Evolutionary conservation across 1,140 invertebrate species (phyloP), one percentile per base, ranked within the genome.

Genomic region (Rhizoglyphus robini): DNA sequence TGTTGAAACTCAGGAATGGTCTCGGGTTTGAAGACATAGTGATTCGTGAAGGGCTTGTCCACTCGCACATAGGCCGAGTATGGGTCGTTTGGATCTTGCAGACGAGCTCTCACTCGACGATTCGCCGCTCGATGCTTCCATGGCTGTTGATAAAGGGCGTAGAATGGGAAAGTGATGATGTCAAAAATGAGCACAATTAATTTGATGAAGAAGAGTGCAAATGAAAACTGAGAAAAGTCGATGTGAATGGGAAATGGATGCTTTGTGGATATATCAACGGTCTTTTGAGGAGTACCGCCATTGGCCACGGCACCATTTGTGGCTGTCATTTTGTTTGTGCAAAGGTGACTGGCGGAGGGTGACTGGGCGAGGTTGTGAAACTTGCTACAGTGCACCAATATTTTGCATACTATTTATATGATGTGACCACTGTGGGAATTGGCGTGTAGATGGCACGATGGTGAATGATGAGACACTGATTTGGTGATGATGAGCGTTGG

Each of bases 1-100:
- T 83, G 80, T 68, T 96, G 83, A 76, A 94, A 84, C 74, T 86
- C 85, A 70, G 90, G 88, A 74, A 96, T 82, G 30, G 91, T 95
- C 69, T 86, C 82, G 67, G 92, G 85, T 65, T 86, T 84, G 64
- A 86, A 4, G 15, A 59, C 20, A 48, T 62, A 66, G 25, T 65
- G 57, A 20, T 65, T 63, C 8, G 25, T 5, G 4, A 31, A n/a
- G 5, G 18, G 15, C 15, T 41, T 27, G 2, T 27, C 36, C 2
- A 63, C 65, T 2, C 49, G 30, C 1, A 68, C 59, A 34, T 48
- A 68, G 2, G 67, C 2, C 1, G 51, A 61, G 30, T 68, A 62
- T 3, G 67, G 67, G 41, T 68, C 67, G 27, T 36, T 57, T 15
- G 49, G 68, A 41, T 70, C 27, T 1, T 57, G 20, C 32, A n/a